These are phyloP conservation scores for Poliocrania exsul DNA, from an alignment of 2,797 vertebrate genomes.

Conservation along the genomic window DNA sequence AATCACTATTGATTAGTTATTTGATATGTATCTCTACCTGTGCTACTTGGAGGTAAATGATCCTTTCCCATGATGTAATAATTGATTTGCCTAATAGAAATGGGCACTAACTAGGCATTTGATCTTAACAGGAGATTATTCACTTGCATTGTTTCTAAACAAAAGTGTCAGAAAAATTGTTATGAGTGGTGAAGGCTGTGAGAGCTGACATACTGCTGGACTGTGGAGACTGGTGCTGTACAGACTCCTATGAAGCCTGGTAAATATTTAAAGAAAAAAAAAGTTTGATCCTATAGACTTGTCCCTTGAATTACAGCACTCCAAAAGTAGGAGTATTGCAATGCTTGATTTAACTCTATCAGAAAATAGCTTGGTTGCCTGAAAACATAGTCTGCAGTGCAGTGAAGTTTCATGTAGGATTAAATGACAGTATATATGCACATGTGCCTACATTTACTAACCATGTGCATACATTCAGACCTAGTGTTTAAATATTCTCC, in stretches of 20 bases:
- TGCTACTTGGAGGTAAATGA: slow-evolving; percentile 21
- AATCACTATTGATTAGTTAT: not conserved
- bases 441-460: slow-evolving; percentile 11
- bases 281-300: not conserved
- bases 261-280: not conserved
- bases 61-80: not conserved
- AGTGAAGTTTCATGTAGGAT: slow-evolving; percentile 17
- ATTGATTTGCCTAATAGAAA: slow-evolving; percentile 1
- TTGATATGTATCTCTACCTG: slow-evolving; percentile 16
- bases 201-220: not conserved
- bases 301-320: slow-evolving; percentile 15
- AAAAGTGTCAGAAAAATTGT: not conserved
- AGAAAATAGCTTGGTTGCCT: slow-evolving; percentile 48
- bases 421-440: slow-evolving; percentile 45
- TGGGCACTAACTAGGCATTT: not conserved
- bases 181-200: not conserved
- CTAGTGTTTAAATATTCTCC: not conserved
- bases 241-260: not conserved
- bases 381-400: slow-evolving; percentile 44
- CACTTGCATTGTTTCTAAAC: not conserved
- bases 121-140: not conserved
- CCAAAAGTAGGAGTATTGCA: not conserved
- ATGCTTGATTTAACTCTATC: slow-evolving; percentile 26
- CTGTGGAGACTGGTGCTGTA: not conserved
- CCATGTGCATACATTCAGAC: slow-evolving; percentile 12